Evolutionary conservation across 2,797 vertebrate genomes (phyloP), one percentile per base, ranked within the genome.

Genomic region (Remorina albescens): DNA sequence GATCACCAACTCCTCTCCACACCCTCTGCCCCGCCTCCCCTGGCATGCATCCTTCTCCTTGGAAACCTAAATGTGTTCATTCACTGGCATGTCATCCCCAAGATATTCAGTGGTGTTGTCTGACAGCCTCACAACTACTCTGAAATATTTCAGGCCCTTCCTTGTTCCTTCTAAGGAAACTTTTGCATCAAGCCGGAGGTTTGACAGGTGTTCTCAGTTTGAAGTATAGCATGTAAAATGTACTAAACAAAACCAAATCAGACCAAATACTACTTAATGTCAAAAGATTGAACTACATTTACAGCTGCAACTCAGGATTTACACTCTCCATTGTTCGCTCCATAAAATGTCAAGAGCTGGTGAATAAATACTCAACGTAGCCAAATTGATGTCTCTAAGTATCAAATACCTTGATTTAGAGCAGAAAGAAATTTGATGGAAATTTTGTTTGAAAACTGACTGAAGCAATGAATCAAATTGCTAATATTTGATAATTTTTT

Each of bases 1-100:
- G 63, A 68, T 54, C 74, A 13, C 62, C 65, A 46, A 23, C 26
- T 18, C 58, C 46, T 50, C 49, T 30, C 57, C 80, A 68, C 50
- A 8, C 13, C 67, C 68, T 61, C 63, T 75, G 68, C 55, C 75
- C 66, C 16, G 0, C 65, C 57, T 10, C 62, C 49, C 42, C 21
- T 0, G 16, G 25, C 58, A 18, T 46, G 41, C 57, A n/a, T 30
- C 72, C 71, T 16, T 76, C 70, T 32, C 39, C 78, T 60, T 50
- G 37, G 10, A 60, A 28, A 58, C 50, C 64, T 62, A 41, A 44
- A 32, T 37, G 36, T 44, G 54, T 36, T 61, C 57, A 3, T 58
- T 28, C 39, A 0, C 47, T 19, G 15, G 13, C 56, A 30, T 47
- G 54, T 39, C 50, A 1, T 57, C 69, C 34, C 51, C 42, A 28